These are phyloP conservation scores for Penaeus indicus DNA, from an alignment of 1,140 invertebrate genomes.

Conservation along the genomic window DNA sequence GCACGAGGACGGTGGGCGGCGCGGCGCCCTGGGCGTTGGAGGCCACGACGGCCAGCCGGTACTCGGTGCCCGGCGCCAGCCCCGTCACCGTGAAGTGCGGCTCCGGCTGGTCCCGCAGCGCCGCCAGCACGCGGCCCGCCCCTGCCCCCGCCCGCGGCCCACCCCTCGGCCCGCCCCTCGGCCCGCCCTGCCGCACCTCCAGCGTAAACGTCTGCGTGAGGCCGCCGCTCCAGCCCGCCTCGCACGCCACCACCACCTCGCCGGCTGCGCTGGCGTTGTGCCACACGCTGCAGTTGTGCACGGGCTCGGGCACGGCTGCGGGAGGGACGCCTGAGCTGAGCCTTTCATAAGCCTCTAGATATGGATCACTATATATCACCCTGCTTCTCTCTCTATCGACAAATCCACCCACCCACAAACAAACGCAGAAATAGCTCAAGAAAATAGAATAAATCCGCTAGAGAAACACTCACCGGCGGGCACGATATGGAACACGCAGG, in stretches of 20 bases:
- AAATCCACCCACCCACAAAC: too few species aligned
- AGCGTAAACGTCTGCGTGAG: constrained; percentile 67
- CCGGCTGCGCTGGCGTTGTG: constrained; percentile 60
- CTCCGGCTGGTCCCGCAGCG: constrained; percentile 16
- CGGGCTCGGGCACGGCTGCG: constrained; percentile 59
- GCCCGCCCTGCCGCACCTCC: constrained; percentile 45
- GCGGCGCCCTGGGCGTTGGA: constrained; percentile 48
- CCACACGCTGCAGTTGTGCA: constrained; percentile 64
- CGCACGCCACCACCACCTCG: constrained; percentile 55
- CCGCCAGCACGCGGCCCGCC: neutral
- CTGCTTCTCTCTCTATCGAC: too few species aligned
- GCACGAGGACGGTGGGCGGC: constrained; percentile 40
- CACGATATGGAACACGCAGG: constrained; percentile 80
- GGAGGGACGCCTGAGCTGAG: too few species aligned
- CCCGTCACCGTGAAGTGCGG: constrained; percentile 76
- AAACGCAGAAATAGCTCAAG: neutral
- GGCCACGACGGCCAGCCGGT: constrained; percentile 36
- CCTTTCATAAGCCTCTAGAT: too few species aligned
- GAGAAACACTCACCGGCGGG: constrained; percentile 68
- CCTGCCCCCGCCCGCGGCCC: neutral
- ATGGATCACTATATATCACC: too few species aligned
- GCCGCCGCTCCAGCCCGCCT: constrained; percentile 62
- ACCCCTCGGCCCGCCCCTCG: neutral
- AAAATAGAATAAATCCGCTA: neutral
- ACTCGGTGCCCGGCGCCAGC: constrained; percentile 75